Evolutionary conservation across 2,888 invertebrate species (phyloP), one percentile per base, ranked within the genome.

Genomic region (Leuctra nigra): DNA sequence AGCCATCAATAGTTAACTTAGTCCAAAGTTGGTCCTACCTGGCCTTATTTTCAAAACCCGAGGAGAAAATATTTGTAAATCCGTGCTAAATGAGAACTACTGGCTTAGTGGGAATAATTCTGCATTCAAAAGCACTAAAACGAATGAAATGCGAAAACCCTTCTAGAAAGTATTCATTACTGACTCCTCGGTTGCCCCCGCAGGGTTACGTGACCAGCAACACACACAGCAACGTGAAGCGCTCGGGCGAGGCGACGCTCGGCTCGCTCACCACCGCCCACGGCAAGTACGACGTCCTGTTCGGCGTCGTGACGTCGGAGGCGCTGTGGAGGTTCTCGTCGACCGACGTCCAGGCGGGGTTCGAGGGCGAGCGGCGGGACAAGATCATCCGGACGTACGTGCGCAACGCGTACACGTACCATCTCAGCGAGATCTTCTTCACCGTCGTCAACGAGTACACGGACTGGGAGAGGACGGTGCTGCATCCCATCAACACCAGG

Each of bases 381-480:
- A 83, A 88, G 69, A 90, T 93, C 33, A 61, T 71, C 24, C 80
- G 93, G 69, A 92, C 94, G 33, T 91, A 94, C 72, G 95, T 97
- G 54, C 80, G 95, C 60, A 96, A 97, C 74, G 87, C 94, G 29
- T 98, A 92, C 75, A 89, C 89, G 61, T 96, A 91, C 75, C 97
- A 98, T 72, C 79, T 95, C 65, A 93, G 92, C 69, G 96, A 97
- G 75, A 95, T 98, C 68, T 94, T 94, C 76, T 91, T 91, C 72
- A 93, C 97, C 63, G 89, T 96, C 63, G 89, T 93, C 64, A 96
- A 96, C 72, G 96, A 97, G 69, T 98, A 98, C 75, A 97, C 96
- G 58, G 95, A 97, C 73, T 98, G 97, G 97, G 92, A 92, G 72
- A 79, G 87, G 71, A 91, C 91, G 66, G 89, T 91, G 25, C 81